These are phyloP conservation scores for Papilio dardanus DNA, from an alignment of 1,140 invertebrate genomes.

Conservation along the genomic window DNA sequence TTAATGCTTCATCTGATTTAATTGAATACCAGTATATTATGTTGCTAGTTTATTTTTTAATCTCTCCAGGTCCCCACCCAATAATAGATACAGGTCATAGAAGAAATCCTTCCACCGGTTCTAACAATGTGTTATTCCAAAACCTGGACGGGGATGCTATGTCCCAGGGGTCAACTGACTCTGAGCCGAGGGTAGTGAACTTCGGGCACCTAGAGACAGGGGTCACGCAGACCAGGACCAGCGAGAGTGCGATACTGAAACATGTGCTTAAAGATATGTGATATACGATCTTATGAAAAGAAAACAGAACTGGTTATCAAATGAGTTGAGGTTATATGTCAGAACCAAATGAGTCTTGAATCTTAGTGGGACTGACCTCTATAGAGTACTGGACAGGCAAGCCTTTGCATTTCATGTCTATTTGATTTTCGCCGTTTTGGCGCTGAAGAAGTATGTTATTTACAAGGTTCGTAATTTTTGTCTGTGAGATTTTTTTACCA, in stretches of 20 bases:
- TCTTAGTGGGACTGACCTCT: neutral
- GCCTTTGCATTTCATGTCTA: neutral
- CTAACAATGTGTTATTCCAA: conserved; percentile 70
- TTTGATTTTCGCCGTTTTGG: too few relatives aligned
- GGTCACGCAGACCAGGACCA: conserved; percentile 76
- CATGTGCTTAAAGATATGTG: conserved; percentile 73
- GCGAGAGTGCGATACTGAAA: conserved; percentile 76
- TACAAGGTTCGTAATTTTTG: too few relatives aligned
- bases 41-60: conserved; percentile 21
- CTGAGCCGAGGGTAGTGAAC: conserved; percentile 57
- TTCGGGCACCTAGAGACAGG: conserved; percentile 66
- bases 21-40: too few relatives aligned
- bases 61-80: conserved; percentile 54
- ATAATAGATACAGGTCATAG: conserved; percentile 55
- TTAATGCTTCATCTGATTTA: too few relatives aligned
- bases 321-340: neutral
- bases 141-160: conserved; percentile 67
- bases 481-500: too few relatives aligned
- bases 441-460: neutral
- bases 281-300: neutral
- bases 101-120: conserved; percentile 67
- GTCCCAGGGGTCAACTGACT: conserved; percentile 61
- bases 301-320: neutral
- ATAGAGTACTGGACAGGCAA: neutral
- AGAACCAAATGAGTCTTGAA: neutral